Percentiles rank a stretch among this genome's conserved stretches.
phyloP scores from a whole-genome alignment of 1,140 invertebrate species.

The Plutomurus gul region DNA sequence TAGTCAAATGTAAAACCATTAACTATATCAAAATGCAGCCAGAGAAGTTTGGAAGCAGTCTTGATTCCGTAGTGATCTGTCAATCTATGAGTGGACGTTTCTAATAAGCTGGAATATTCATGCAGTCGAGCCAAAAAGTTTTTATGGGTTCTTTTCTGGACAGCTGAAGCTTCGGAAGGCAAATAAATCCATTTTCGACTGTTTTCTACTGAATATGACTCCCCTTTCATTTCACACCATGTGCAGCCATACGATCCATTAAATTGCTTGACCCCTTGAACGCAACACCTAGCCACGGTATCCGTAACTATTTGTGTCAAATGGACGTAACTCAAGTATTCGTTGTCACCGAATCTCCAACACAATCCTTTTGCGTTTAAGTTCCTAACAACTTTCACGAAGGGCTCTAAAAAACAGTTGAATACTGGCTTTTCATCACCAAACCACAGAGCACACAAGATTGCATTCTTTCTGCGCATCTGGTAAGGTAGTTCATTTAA shows the following conservation, averaged over 20 bases:
- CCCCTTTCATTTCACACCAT: slow-evolving; percentile 39
- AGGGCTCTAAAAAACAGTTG: slow-evolving; percentile 14
- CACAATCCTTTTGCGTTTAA: background rate
- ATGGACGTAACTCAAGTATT: background rate
- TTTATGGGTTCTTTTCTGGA: background rate
- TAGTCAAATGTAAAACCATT: slow-evolving; percentile 53
- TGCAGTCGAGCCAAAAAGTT: background rate
- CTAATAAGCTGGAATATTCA: background rate
- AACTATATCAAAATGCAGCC: slow-evolving; percentile 50
- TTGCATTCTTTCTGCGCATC: slow-evolving; percentile 25
- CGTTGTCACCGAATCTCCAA: background rate
- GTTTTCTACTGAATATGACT: slow-evolving; percentile 40
- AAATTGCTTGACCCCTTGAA: slow-evolving; percentile 33
- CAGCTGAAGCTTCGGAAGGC: too few relatives aligned
- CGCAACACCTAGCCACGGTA: slow-evolving; percentile 1
- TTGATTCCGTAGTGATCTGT: slow-evolving; percentile 45
- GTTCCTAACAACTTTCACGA: background rate
- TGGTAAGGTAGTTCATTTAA: slow-evolving; percentile 56
- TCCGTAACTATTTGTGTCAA: background rate
- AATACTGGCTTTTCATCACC: slow-evolving; percentile 35
- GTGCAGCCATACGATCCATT: slow-evolving; percentile 36
- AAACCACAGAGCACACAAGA: slow-evolving; percentile 51
- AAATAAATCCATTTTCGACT: slow-evolving; percentile 38
- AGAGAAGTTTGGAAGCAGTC: slow-evolving; percentile 37
- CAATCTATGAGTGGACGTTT: background rate